Evolutionary conservation across 2,888 invertebrate species (phyloP).

Genomic region (Scaptomyza polygonia): DNA sequence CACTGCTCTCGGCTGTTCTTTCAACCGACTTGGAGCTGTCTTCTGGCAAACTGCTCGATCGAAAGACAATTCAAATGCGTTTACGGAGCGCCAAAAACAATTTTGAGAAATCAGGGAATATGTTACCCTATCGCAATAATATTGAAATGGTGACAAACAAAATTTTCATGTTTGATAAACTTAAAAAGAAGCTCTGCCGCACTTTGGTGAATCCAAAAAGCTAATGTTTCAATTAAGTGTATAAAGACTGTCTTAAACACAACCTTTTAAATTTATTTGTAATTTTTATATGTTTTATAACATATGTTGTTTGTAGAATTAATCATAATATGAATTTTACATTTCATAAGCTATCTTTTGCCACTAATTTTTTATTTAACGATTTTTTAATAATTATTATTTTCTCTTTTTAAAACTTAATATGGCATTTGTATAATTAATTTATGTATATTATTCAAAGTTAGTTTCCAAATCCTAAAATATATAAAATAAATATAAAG

Average conservation of each 20-base stretch:
- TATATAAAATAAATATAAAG: too few relatives aligned
- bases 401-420: too few relatives aligned
- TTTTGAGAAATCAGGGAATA: constrained; percentile 45
- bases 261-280: neutral
- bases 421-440: too few relatives aligned
- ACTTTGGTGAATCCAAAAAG: constrained; percentile 4
- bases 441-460: too few relatives aligned
- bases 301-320: neutral
- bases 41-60: constrained; percentile 22
- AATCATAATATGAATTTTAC: neutral
- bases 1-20: constrained; percentile 48
- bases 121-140: constrained; percentile 29
- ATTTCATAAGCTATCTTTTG: too few relatives aligned
- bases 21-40: constrained; percentile 54
- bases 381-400: too few relatives aligned
- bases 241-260: neutral
- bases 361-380: too few relatives aligned
- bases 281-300: neutral
- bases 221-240: neutral
- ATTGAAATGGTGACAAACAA: constrained; percentile 3
- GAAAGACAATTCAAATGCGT: constrained; percentile 39
- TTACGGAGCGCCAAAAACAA: constrained; percentile 47
- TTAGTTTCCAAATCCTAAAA: too few relatives aligned
- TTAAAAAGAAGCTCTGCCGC: constrained; percentile 28
- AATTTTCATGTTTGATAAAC: constrained; percentile 19